Evolutionary conservation across 2,888 invertebrate genomes (phyloP).

Genomic region (Acanthoscelides obtectus): DNA sequence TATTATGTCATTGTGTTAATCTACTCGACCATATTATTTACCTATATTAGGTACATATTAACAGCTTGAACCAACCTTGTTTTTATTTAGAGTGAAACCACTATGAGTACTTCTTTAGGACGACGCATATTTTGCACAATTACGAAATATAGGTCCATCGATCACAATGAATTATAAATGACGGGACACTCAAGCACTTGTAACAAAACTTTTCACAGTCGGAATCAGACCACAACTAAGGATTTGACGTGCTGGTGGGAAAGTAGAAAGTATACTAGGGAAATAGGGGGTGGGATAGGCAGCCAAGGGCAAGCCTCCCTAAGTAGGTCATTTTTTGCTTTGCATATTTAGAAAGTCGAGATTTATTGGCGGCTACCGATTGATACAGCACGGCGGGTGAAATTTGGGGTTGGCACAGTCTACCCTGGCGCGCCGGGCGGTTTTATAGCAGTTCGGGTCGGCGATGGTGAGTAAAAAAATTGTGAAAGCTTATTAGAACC

Average conservation of each 20-base stretch:
- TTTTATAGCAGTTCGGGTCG: background rate
- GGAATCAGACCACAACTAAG: background rate
- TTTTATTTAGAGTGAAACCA: too few relatives aligned
- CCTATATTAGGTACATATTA: too few relatives aligned
- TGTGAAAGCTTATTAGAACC: background rate
- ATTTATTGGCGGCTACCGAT: background rate
- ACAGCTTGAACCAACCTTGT: too few relatives aligned
- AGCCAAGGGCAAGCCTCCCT: conserved; percentile 4
- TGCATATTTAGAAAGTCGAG: conserved; percentile 38
- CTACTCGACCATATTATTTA: too few relatives aligned
- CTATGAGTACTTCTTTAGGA: too few relatives aligned
- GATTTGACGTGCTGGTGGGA: background rate
- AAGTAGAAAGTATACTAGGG: background rate
- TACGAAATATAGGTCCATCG: too few relatives aligned
- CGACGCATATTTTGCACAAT: too few relatives aligned
- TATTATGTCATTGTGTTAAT: too few relatives aligned
- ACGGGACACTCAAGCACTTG: background rate
- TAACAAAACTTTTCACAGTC: background rate
- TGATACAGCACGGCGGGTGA: background rate
- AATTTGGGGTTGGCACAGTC: background rate
- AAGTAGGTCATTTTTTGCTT: conserved; percentile 41
- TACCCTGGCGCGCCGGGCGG: background rate
- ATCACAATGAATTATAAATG: too few relatives aligned
- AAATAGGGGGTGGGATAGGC: background rate
- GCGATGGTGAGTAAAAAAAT: background rate